Conservation (phyloP, 2,797 vertebrate species). For the Sciaenops ocellatus region DNA sequence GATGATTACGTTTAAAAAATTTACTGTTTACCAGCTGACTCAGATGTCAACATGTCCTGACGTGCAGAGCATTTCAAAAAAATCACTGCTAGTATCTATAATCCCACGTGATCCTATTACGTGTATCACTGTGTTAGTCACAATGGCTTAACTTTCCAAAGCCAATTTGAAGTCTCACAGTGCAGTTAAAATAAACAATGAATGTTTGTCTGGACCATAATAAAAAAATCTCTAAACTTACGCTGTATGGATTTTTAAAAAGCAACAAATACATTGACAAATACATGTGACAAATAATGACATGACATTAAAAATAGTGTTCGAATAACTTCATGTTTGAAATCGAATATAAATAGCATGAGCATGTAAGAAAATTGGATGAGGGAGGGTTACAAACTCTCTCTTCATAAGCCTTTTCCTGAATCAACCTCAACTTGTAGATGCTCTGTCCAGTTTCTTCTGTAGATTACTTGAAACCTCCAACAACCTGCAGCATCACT, state of each 20-base stretch:
- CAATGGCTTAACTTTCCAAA: neutral
- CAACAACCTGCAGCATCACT: slow-evolving; percentile 14
- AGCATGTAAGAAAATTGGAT: neutral
- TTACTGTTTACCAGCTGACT: slow-evolving; percentile 17
- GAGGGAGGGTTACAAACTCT: neutral
- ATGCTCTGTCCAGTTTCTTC: neutral
- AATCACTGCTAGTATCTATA: neutral
- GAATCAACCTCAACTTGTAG: neutral
- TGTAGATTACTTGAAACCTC: neutral
- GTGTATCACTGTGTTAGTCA: neutral
- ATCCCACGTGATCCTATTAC: neutral
- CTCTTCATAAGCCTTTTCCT: neutral
- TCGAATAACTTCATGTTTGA: no score
- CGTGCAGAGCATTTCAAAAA: neutral
- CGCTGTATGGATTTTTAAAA: neutral
- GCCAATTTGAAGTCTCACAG: neutral
- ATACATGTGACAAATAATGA: neutral
- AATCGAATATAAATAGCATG: neutral
- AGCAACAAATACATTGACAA: no score
- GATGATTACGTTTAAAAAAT: neutral
- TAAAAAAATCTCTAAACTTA: neutral
- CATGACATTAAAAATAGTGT: neutral
- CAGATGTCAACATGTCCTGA: neutral
- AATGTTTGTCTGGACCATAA: neutral
- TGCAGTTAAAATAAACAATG: slow-evolving; percentile 3